phyloP scores from a whole-genome alignment of 2,113 vertebrate species.

The Ptilonorhynchus violaceus region DNA sequence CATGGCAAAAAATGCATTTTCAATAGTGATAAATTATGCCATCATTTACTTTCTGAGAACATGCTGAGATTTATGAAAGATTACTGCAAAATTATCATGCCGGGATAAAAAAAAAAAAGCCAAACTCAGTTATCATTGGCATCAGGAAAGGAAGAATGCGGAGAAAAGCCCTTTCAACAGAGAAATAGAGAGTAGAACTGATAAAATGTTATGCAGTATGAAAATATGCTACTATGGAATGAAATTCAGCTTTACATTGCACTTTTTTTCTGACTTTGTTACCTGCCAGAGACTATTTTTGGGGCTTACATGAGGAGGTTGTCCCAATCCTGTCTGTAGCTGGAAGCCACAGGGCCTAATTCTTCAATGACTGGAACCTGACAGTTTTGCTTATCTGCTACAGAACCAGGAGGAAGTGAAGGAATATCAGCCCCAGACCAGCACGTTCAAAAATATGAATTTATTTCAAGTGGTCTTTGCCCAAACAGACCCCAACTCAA shows the following conservation, averaged over 20 bases:
- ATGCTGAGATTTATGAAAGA: conserved; percentile 40
- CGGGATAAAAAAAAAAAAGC: not conserved
- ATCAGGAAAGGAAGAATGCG: not conserved
- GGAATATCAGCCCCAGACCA: not conserved
- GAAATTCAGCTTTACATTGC: not conserved
- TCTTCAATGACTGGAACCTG: not conserved
- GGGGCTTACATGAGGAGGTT: not conserved
- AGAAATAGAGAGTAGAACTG: not conserved
- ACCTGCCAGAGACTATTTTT: not conserved
- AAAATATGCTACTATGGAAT: not conserved
- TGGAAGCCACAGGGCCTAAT: not conserved
- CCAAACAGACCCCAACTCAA: not conserved
- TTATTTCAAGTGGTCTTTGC: not conserved
- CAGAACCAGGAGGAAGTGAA: not conserved
- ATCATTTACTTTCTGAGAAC: conserved; percentile 64
- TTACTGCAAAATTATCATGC: conserved; percentile 23
- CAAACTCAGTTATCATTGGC: conserved; percentile 17
- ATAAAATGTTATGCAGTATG: not conserved
- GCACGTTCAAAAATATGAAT: not conserved
- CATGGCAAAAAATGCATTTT: conserved; percentile 68
- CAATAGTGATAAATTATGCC: conserved; percentile 71
- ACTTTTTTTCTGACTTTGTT: not conserved
- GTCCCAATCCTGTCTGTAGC: accelerated
- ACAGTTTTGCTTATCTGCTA: not conserved
- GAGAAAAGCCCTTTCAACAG: not conserved